A percentile compares a stretch with the other conserved stretches of the same genome.
Conservation (phyloP, 2,888 invertebrate species). For the Trachelus tabidus region DNA sequence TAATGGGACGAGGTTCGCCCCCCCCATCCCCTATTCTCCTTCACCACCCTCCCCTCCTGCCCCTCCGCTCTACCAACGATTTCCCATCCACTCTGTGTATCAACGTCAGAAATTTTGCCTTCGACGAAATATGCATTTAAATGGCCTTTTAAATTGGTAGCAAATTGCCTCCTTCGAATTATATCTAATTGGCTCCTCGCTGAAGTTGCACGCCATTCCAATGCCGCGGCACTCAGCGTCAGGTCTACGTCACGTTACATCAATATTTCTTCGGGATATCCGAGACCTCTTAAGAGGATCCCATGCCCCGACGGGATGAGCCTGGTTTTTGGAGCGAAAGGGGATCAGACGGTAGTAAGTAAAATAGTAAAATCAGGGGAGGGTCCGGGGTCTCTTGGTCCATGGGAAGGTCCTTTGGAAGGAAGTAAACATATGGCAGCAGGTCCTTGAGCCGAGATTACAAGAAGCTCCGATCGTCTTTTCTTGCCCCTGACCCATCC, state of each 20-base stretch:
- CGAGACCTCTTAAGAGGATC: no score
- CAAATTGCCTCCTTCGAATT: constrained; percentile 31
- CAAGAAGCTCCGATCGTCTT: constrained; percentile 58
- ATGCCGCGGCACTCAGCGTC: no score
- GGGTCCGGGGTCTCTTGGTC: no score
- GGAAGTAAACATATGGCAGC: no score
- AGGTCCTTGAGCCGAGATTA: constrained; percentile 58
- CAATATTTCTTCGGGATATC: no score
- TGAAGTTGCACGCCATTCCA: no score
- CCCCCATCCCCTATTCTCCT: background rate
- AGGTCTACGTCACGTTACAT: no score
- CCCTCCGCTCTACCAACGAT: constrained; percentile 22
- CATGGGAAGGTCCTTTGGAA: no score
- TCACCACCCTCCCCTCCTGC: constrained; percentile 13
- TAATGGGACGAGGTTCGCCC: constrained; percentile 3
- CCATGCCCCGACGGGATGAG: no score
- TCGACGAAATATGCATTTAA: constrained; percentile 49
- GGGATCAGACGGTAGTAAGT: no score
- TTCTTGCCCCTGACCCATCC: constrained; percentile 41
- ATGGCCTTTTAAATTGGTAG: constrained; percentile 44
- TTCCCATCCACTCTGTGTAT: constrained; percentile 17
- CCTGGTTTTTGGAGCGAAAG: no score
- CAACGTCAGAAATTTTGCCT: constrained; percentile 36
- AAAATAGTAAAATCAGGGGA: no score
- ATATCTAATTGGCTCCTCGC: constrained; percentile 27